Percentiles rank a stretch among this genome's conserved stretches.
These are phyloP conservation scores for Troides aeacus DNA, from an alignment of 2,888 invertebrate genomes.

Conservation along the genomic window DNA sequence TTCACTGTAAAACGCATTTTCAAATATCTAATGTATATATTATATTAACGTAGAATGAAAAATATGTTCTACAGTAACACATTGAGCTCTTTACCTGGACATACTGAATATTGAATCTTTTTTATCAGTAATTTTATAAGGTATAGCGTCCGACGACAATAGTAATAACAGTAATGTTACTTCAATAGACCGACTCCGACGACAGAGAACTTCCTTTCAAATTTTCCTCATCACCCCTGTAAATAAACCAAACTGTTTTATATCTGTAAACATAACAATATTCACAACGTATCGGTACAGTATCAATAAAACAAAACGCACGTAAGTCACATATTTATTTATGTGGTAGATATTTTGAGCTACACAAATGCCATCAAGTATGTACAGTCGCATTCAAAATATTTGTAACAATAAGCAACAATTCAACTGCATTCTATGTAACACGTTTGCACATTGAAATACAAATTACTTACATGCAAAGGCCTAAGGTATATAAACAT, in stretches of 20 bases:
- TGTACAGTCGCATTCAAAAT: slow-evolving; percentile 66
- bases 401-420: slow-evolving; percentile 76
- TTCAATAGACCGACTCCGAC: too few species aligned
- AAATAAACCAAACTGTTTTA: neutral
- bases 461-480: neutral
- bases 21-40: neutral
- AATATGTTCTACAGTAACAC: too few species aligned
- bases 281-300: slow-evolving; percentile 2
- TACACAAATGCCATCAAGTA: slow-evolving; percentile 64
- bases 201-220: too few species aligned
- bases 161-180: too few species aligned
- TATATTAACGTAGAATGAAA: too few species aligned
- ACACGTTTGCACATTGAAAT: slow-evolving; percentile 29
- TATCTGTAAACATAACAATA: neutral
- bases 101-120: too few species aligned
- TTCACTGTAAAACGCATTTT: slow-evolving; percentile 10
- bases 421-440: slow-evolving; percentile 52
- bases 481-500: neutral
- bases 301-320: slow-evolving; percentile 31
- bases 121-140: too few species aligned
- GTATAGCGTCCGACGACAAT: too few species aligned
- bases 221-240: too few species aligned
- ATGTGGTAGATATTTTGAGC: slow-evolving; percentile 65
- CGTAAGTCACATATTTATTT: slow-evolving; percentile 64
- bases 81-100: too few species aligned